phyloP scores from a whole-genome alignment of 2,888 invertebrate genomes.

The Ceramica pisi region DNA sequence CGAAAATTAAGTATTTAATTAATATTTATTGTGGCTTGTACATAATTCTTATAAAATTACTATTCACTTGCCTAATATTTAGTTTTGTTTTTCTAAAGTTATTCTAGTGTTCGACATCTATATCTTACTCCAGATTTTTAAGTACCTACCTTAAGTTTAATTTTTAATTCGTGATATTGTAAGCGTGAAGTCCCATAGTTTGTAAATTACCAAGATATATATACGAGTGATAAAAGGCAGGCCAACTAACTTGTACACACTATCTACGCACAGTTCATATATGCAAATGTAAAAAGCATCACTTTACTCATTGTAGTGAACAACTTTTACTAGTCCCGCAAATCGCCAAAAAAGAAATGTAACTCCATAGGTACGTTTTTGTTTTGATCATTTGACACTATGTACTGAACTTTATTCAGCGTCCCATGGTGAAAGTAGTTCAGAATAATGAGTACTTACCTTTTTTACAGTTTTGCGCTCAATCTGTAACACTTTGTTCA shows the following conservation, averaged over 20 bases:
- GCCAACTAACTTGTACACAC: background rate
- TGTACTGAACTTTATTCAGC: too few relatives aligned
- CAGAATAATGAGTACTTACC: too few relatives aligned
- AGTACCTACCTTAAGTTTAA: slow-evolving; percentile 26
- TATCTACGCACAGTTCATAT: background rate
- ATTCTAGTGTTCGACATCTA: slow-evolving; percentile 63
- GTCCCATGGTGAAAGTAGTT: too few relatives aligned
- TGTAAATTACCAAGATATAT: slow-evolving; percentile 4
- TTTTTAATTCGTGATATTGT: slow-evolving; percentile 41
- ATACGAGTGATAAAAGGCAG: background rate
- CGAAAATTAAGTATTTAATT: slow-evolving; percentile 79
- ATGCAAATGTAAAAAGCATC: background rate
- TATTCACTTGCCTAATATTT: slow-evolving; percentile 71
- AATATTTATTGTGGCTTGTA: slow-evolving; percentile 86
- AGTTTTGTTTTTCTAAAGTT: slow-evolving; percentile 68
- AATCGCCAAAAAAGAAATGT: too few relatives aligned
- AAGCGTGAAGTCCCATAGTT: slow-evolving; percentile 1
- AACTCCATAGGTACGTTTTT: too few relatives aligned
- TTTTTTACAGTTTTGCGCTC: too few relatives aligned
- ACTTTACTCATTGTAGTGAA: too few relatives aligned
- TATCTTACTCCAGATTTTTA: slow-evolving; percentile 61
- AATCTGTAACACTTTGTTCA: background rate
- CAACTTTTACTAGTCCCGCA: too few relatives aligned
- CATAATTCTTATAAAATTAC: slow-evolving; percentile 74
- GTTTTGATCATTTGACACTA: too few relatives aligned